Evolutionary conservation across 2,888 invertebrate genomes (phyloP).

Genomic region (Ptilodon capucinus): DNA sequence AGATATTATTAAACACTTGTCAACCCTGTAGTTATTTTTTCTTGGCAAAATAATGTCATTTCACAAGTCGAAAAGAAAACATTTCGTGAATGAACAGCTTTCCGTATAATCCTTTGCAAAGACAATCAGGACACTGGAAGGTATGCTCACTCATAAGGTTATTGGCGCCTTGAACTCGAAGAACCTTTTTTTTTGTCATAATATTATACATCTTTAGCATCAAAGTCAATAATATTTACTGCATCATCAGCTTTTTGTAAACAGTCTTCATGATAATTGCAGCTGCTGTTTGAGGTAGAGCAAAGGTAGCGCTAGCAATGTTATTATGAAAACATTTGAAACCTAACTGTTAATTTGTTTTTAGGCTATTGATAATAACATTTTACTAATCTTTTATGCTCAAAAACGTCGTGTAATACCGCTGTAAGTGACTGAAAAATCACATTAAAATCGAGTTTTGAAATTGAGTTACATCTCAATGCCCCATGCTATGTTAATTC

Average conservation of each 20-base stretch:
- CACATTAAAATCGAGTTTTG: too few species aligned
- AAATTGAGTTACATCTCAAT: too few species aligned
- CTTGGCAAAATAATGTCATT: slow-evolving; percentile 6
- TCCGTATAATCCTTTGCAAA: slow-evolving; percentile 17
- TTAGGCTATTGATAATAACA: too few species aligned
- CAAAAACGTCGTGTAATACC: too few species aligned
- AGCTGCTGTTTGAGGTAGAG: too few species aligned
- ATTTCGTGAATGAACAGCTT: slow-evolving; percentile 5
- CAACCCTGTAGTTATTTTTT: slow-evolving; percentile 21
- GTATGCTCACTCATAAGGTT: slow-evolving; percentile 17
- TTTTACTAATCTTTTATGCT: too few species aligned
- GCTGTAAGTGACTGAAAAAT: too few species aligned
- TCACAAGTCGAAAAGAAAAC: background rate
- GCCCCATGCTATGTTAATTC: too few species aligned
- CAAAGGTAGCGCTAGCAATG: too few species aligned
- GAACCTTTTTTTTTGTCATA: slow-evolving; percentile 18
- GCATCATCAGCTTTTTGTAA: background rate
- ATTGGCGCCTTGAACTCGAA: slow-evolving; percentile 15
- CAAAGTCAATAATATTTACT: background rate
- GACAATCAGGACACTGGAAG: slow-evolving; percentile 35
- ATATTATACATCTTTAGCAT: slow-evolving; percentile 5
- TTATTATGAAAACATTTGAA: too few species aligned
- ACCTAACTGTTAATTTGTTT: too few species aligned
- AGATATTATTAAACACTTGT: slow-evolving; percentile 13
- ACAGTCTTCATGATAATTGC: too few species aligned